A percentile compares a stretch with the other conserved stretches of the same genome.
These are phyloP conservation scores for Epizoanthus ramosus DNA, from an alignment of 92 coral and sea anemone species.

Conservation along the genomic window DNA sequence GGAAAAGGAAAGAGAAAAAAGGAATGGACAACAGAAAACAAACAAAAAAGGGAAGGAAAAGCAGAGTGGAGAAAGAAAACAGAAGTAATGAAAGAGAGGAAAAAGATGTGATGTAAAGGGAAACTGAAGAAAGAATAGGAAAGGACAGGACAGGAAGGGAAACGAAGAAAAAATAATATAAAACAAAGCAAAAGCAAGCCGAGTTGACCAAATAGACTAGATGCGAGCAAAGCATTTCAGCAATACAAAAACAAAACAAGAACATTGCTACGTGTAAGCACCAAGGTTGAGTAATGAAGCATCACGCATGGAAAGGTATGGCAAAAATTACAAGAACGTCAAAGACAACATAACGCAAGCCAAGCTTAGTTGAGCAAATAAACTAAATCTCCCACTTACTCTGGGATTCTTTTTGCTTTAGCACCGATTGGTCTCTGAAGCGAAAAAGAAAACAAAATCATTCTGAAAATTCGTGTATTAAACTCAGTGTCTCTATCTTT, in stretches of 20 bases:
- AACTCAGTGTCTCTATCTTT: too few relatives aligned
- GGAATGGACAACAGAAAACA: neutral
- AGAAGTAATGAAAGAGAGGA: neutral
- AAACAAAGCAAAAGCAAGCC: neutral
- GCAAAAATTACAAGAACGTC: neutral
- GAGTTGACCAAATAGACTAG: too few relatives aligned
- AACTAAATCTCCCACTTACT: conserved; percentile 63
- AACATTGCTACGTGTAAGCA: too few relatives aligned
- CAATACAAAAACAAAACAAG: too few relatives aligned
- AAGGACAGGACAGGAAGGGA: neutral
- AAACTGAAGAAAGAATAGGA: neutral
- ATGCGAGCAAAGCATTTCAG: too few relatives aligned
- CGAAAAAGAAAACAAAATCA: conserved; percentile 4
- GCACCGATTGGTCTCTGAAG: conserved; percentile 86
- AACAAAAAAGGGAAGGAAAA: neutral
- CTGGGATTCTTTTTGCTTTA: conserved; percentile 79
- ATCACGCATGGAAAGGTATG: neutral
- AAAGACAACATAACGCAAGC: neutral
- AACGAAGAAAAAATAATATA: neutral
- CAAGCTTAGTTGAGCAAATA: neutral
- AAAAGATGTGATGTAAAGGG: too few relatives aligned
- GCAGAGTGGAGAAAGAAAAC: neutral
- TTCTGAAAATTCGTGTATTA: too few relatives aligned
- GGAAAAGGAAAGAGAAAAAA: neutral
- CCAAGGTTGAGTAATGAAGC: neutral